Percentiles rank a stretch among this genome's conserved stretches.
phyloP scores from a whole-genome alignment of 2,888 invertebrate genomes.

The Ectemnius continuus region DNA sequence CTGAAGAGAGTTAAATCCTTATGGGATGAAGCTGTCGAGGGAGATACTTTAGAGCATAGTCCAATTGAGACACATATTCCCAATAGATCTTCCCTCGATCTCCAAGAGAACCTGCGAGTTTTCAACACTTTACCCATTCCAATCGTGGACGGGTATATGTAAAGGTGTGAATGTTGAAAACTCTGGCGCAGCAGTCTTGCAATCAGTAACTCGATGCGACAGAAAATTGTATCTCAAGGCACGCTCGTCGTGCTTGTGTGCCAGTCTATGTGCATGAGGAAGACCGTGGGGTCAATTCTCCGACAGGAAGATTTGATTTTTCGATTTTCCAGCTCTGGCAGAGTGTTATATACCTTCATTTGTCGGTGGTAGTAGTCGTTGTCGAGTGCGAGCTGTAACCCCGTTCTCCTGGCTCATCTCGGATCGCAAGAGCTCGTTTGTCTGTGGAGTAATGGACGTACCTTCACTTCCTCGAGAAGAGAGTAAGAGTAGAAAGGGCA shows the following conservation, averaged over 20 bases:
- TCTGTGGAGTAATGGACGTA: conserved; percentile 56
- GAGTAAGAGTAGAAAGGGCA: conserved; percentile 25
- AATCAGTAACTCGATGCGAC: conserved; percentile 57
- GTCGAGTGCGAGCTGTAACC: conserved; percentile 10
- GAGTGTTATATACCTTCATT: conserved; percentile 10
- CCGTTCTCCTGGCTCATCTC: conserved; percentile 48
- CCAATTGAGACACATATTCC: too few relatives aligned
- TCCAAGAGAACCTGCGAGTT: neutral
- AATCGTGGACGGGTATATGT: neutral
- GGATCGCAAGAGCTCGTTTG: conserved; percentile 47
- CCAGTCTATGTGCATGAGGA: conserved; percentile 44
- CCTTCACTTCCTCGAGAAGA: conserved; percentile 42
- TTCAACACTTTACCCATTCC: neutral
- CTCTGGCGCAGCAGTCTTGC: conserved; percentile 48
- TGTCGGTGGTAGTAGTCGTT: neutral
- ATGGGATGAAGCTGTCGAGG: neutral
- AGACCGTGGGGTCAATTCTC: conserved; percentile 52
- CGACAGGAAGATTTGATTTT: conserved; percentile 47
- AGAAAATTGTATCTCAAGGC: conserved; percentile 58
- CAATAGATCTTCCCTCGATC: neutral
- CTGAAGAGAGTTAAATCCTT: neutral
- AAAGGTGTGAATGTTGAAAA: conserved; percentile 10
- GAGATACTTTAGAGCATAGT: too few relatives aligned
- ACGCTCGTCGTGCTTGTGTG: conserved; percentile 40
- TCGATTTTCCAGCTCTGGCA: conserved; percentile 48